Percentiles rank a stretch among this genome's conserved stretches.
phyloP scores from a whole-genome alignment of 53 echinoderm and acorn worm species.

The Paracentrotus lividus region DNA sequence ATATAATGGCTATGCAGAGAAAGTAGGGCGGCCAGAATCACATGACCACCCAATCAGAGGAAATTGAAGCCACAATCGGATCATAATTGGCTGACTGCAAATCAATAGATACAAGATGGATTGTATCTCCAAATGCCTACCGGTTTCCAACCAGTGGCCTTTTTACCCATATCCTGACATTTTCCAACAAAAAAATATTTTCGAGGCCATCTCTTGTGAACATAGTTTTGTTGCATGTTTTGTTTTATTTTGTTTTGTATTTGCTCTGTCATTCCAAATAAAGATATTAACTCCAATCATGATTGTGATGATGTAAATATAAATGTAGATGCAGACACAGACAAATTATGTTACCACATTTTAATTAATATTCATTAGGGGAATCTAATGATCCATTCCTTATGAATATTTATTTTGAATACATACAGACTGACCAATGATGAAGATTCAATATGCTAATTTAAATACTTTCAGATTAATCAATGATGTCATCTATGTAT shows the following conservation, averaged over 20 bases:
- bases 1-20: background rate
- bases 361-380: background rate
- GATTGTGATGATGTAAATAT: too few relatives aligned
- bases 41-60: conserved; percentile 25
- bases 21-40: conserved; percentile 20
- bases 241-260: too few relatives aligned
- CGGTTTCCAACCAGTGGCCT: too few relatives aligned
- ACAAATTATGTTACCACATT: too few relatives aligned
- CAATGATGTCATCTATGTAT: background rate
- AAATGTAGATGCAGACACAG: too few relatives aligned
- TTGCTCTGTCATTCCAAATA: too few relatives aligned
- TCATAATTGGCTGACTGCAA: background rate
- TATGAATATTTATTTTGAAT: background rate
- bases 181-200: background rate
- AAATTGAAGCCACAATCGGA: background rate
- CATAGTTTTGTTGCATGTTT: background rate
- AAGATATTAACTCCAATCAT: too few relatives aligned
- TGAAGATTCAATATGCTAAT: conserved; percentile 14
- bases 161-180: too few relatives aligned
- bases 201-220: background rate
- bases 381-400: too few relatives aligned
- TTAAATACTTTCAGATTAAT: too few relatives aligned
- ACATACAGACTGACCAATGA: conserved; percentile 95
- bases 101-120: conserved; percentile 23
- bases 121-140: background rate